Percentiles rank a stretch among this genome's conserved stretches.
These are phyloP conservation scores for Drosophila quadrilineata DNA, from an alignment of 1,140 invertebrate genomes.

Conservation along the genomic window DNA sequence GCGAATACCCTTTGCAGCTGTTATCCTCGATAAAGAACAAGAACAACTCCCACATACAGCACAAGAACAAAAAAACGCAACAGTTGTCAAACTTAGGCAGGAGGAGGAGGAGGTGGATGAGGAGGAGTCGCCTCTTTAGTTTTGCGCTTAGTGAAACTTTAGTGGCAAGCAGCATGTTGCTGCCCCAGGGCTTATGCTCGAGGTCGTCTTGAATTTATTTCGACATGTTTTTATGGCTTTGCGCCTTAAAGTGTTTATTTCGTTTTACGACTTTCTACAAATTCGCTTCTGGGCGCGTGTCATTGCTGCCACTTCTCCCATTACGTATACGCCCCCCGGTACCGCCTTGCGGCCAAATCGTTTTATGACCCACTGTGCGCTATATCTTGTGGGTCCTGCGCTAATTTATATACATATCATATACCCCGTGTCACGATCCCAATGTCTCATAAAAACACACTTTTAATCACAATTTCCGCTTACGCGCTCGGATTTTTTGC, in stretches of 20 bases:
- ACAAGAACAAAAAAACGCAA: no score
- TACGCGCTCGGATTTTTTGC: conserved; percentile 39
- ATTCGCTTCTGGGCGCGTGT: conserved; percentile 69
- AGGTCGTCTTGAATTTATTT: conserved; percentile 58
- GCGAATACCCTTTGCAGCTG: conserved; percentile 5
- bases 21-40: not conserved
- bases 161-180: conserved; percentile 9
- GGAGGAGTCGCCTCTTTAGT: conserved; percentile 16
- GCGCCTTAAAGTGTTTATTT: conserved; percentile 75
- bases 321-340: conserved; percentile 26
- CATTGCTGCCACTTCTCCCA: conserved; percentile 56
- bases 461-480: conserved; percentile 67
- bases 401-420: conserved; percentile 77
- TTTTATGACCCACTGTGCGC: conserved; percentile 61
- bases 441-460: conserved; percentile 69
- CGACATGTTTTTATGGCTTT: conserved; percentile 70
- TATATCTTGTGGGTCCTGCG: conserved; percentile 37
- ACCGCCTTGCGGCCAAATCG: conserved; percentile 52
- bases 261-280: conserved; percentile 72
- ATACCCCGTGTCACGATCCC: conserved; percentile 57
- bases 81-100: conserved; percentile 30
- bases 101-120: no score
- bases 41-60: not conserved
- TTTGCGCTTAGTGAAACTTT: conserved; percentile 34
- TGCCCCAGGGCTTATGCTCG: no score